Evolutionary conservation across 2,797 vertebrate genomes (phyloP).

Genomic region (Diplodus sargus): DNA sequence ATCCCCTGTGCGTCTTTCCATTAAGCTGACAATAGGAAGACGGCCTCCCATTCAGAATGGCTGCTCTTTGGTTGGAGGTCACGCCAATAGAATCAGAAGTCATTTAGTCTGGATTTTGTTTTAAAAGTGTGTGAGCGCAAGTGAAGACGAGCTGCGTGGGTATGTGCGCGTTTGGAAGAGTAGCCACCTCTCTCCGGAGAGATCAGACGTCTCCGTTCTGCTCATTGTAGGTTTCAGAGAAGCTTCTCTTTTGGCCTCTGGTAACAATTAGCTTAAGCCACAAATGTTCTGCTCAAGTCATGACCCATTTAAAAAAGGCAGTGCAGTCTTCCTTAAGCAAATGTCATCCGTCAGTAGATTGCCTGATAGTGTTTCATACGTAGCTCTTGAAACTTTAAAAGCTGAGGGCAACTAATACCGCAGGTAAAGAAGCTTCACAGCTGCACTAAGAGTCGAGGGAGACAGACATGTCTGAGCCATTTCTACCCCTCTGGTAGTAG

Average conservation of each 20-base stretch:
- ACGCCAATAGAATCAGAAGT: constrained; percentile 66
- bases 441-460: not conserved
- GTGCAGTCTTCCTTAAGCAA: not conserved
- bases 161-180: constrained; percentile 29
- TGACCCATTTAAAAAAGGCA: constrained; percentile 15
- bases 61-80: constrained; percentile 77
- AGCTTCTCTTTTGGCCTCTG: constrained; percentile 5
- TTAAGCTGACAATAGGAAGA: constrained; percentile 77
- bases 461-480: not conserved
- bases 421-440: not conserved
- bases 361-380: constrained; percentile 10
- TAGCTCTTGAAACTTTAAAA: constrained; percentile 14
- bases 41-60: constrained; percentile 61
- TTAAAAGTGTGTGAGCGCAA: constrained; percentile 8
- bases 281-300: constrained; percentile 11
- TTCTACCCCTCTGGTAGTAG: too few species aligned
- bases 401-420: not conserved
- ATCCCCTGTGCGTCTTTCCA: constrained; percentile 69
- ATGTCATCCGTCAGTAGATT: constrained; percentile 1
- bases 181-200: constrained; percentile 3
- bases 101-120: constrained; percentile 54
- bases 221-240: constrained; percentile 30
- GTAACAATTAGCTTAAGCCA: constrained; percentile 28
- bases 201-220: constrained; percentile 1
- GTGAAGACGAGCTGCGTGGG: constrained; percentile 12